These are phyloP conservation scores for Pseudorasbora parva DNA, from an alignment of 2,113 vertebrate species.

Conservation along the genomic window DNA sequence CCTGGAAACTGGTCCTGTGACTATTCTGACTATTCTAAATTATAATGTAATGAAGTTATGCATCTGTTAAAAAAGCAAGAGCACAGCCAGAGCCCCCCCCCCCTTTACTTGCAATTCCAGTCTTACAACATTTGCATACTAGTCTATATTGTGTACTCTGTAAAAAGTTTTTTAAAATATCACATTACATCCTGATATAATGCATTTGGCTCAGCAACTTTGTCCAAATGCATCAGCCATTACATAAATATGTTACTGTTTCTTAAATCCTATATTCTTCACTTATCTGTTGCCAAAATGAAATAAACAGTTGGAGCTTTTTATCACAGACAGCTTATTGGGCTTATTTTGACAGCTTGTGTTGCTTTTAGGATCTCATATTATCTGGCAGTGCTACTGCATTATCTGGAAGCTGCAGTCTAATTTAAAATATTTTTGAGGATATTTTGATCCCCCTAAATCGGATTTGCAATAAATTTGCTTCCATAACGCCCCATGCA, in stretches of 20 bases:
- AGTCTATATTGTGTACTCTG: neutral
- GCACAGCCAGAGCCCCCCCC: neutral
- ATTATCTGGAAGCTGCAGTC: neutral
- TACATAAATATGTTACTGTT: constrained; percentile 30
- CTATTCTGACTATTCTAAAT: neutral
- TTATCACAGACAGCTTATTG: constrained; percentile 35
- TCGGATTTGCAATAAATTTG: neutral
- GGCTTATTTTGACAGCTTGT: constrained; percentile 44
- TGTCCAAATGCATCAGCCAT: constrained; percentile 2
- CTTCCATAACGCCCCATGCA: neutral
- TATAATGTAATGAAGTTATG: neutral
- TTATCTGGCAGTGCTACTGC: constrained; percentile 22
- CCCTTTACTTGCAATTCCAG: neutral
- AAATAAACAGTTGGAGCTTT: constrained; percentile 35
- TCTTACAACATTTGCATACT: neutral
- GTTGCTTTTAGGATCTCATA: constrained; percentile 25
- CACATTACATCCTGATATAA: constrained; percentile 2
- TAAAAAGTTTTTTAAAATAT: neutral
- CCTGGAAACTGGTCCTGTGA: neutral
- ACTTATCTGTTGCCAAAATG: constrained; percentile 19
- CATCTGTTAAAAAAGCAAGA: neutral
- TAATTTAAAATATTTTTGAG: constrained; percentile 1
- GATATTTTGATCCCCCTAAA: neutral
- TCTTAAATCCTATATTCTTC: constrained; percentile 22
- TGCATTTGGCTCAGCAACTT: constrained; percentile 9